Conservation (phyloP, 2,888 invertebrate genomes). For the Caenorhabditis macrosperma region DNA sequence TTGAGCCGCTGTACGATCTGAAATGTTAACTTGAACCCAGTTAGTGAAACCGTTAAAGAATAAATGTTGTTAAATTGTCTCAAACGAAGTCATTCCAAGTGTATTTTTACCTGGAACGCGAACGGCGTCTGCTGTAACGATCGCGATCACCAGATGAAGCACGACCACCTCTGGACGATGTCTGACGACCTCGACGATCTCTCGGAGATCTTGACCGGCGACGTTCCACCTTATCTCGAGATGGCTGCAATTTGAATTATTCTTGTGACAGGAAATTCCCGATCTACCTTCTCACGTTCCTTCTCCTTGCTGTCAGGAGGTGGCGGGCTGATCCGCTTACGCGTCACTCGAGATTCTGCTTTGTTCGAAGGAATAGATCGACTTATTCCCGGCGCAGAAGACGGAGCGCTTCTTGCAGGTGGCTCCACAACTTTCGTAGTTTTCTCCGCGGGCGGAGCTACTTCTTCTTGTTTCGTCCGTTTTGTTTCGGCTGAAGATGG, state of each 20-base stretch:
- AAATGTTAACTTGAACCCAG: conserved; percentile 19
- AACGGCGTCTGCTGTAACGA: conserved; percentile 42
- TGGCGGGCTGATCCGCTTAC: conserved; percentile 68
- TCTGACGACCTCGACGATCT: conserved; percentile 36
- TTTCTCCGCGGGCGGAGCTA: background rate
- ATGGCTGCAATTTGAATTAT: background rate
- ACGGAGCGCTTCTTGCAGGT: conserved; percentile 10
- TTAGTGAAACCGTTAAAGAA: background rate
- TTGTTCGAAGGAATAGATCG: conserved; percentile 17
- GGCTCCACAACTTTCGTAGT: background rate
- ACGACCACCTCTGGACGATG: conserved; percentile 17
- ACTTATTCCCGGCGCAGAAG: conserved; percentile 7
- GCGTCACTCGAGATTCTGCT: conserved; percentile 17
- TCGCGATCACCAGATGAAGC: conserved; percentile 38
- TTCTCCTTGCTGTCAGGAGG: conserved; percentile 47
- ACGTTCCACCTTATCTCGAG: conserved; percentile 46
- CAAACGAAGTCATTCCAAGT: background rate
- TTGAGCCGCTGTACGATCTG: conserved; percentile 59
- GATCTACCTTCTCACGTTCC: conserved; percentile 16
- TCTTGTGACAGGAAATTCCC: background rate
- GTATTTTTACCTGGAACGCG: conserved; percentile 30
- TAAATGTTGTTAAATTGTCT: background rate
- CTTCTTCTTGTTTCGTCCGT: conserved; percentile 15
- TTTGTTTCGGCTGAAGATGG: background rate
- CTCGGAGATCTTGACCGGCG: conserved; percentile 54